Evolutionary conservation across 2,888 invertebrate species (phyloP), one percentile per base, ranked within the genome.

Genomic region (Acronicta leporina): DNA sequence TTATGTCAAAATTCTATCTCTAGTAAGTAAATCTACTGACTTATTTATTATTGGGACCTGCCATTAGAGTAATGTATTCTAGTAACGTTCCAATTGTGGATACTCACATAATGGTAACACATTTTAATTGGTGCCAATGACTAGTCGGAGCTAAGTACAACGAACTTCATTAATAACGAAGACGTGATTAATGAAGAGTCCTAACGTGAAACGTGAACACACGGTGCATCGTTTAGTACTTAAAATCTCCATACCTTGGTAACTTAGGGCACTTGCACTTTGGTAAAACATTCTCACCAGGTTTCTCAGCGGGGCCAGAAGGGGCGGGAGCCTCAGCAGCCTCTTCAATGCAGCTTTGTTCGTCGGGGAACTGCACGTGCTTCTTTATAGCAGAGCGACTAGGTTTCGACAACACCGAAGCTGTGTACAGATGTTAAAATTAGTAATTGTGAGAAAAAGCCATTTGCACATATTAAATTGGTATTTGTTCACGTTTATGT

Each of bases 321-420:
- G 74, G 64, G 0, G 79, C 51, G 0, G 82, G 80, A 0, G 79
- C 68, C 52, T 91, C 92, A 0, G 77, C 61, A 0, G 87, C 88
- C 54, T 92, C 93, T 59, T 92, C 92, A 27, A 93, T 89, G 76
- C 92, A 92, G 78, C 92, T 94, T 44, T 91, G 89, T 61, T 95
- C 94, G 52, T 96, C 96, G 0, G 96, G 96, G 79, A 97, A 97
- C 82, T 97, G 96, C 0, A 97, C 97, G 74, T 96, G 96, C 76
- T 97, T 97, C 82, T 96, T 95, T 16, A 92, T 89, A 16, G 91
- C 92, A 45, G 95, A 92, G 1, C 94, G 92, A 46, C 81, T 89
- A 16, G 91, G 89, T 79, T 87, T 95, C 68, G 92, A 89, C 20
- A 94, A 81, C 43, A 92, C 89, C 16, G 95, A 95, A 0, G 95